Evolutionary conservation across 2,797 vertebrate species (phyloP).

Genomic region (Synaphobranchus kaupii): DNA sequence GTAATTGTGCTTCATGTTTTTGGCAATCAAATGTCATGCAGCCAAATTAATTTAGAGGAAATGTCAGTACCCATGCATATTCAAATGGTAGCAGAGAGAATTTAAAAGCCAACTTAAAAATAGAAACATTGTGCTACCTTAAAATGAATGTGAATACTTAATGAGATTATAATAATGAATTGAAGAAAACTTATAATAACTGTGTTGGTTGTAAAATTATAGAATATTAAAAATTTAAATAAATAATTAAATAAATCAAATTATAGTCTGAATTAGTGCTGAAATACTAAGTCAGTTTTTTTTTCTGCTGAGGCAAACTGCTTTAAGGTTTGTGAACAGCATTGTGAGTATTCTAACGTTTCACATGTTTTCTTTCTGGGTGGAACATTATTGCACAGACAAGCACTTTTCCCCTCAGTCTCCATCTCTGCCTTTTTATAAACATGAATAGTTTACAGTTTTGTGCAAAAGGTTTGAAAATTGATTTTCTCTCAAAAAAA

Average conservation of each 20-base stretch:
- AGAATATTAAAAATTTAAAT: neutral
- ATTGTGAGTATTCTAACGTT: neutral
- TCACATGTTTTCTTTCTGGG: neutral
- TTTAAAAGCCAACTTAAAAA: neutral
- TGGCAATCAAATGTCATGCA: neutral
- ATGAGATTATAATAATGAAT: no score
- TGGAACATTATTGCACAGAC: neutral
- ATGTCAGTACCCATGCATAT: neutral
- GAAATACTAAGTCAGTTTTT: neutral
- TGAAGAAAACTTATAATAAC: neutral
- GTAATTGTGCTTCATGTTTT: neutral
- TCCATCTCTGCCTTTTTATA: neutral
- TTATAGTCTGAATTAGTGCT: neutral
- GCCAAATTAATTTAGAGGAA: neutral
- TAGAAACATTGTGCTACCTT: neutral
- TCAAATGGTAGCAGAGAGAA: neutral
- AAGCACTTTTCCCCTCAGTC: neutral
- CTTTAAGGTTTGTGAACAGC: neutral
- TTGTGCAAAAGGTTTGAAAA: conserved; percentile 1
- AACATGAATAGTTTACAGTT: neutral
- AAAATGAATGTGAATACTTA: neutral
- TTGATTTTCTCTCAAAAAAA: neutral
- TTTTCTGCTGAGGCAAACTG: no score
- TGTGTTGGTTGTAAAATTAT: neutral
- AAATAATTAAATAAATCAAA: neutral